phyloP scores from a whole-genome alignment of 2,113 vertebrate genomes.

The Prionailurus viverrinus region DNA sequence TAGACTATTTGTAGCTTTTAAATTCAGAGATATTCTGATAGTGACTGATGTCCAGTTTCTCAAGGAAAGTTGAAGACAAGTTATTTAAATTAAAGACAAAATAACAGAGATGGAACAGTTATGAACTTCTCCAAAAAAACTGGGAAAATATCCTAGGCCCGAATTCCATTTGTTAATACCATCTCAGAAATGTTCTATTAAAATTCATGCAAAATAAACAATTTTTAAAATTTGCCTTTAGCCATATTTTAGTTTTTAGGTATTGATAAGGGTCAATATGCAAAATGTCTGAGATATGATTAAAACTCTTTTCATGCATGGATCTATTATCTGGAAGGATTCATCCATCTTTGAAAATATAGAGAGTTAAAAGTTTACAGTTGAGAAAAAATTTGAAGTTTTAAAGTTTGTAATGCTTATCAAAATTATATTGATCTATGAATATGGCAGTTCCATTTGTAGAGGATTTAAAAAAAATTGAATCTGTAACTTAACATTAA shows the following conservation, averaged over 20 bases:
- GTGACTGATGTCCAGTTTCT: neutral
- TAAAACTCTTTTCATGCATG: slow-evolving; percentile 72
- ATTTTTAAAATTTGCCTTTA: neutral
- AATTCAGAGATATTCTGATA: neutral
- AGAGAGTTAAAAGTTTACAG: neutral
- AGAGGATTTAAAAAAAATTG: slow-evolving; percentile 50
- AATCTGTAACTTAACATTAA: slow-evolving; percentile 37
- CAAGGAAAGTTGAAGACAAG: neutral
- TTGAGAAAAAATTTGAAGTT: slow-evolving; percentile 48
- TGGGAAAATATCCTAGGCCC: neutral
- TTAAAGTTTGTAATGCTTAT: slow-evolving; percentile 50
- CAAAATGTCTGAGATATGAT: slow-evolving; percentile 84
- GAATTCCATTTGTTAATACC: neutral
- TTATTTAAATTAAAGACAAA: slow-evolving; percentile 55
- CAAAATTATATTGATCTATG: slow-evolving; percentile 20
- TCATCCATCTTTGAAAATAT: slow-evolving; percentile 26
- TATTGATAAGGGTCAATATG: slow-evolving; percentile 71
- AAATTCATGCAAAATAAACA: neutral
- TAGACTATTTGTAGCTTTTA: neutral
- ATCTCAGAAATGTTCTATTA: neutral
- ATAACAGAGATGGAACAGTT: neutral
- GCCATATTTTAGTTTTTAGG: neutral
- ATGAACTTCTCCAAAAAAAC: neutral
- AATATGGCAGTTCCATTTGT: slow-evolving; percentile 34
- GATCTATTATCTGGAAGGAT: slow-evolving; percentile 81